Evolutionary conservation across 2,888 invertebrate species (phyloP).

Genomic region (Serripes groenlandicus): DNA sequence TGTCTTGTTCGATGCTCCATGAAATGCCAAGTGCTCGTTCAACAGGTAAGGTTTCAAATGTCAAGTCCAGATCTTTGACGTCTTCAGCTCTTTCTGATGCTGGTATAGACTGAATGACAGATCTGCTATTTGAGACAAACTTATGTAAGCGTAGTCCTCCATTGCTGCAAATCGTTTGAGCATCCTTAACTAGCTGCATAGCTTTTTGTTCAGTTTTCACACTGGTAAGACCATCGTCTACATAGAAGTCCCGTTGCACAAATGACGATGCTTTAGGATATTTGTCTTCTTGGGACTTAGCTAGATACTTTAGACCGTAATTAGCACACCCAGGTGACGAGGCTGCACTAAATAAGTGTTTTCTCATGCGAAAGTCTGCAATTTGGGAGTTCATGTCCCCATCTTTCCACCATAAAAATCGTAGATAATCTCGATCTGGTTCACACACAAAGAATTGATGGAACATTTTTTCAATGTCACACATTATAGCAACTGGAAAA

Average conservation of each 20-base stretch:
- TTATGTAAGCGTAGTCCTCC: constrained; percentile 57
- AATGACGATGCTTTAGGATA: constrained; percentile 12
- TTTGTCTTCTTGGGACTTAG: constrained; percentile 21
- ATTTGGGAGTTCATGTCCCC: background rate
- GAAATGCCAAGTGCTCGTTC: constrained; percentile 55
- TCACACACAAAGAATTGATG: background rate
- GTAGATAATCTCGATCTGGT: background rate
- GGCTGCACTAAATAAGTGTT: constrained; percentile 35
- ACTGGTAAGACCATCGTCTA: constrained; percentile 44
- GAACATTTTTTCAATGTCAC: background rate
- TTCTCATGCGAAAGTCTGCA: background rate
- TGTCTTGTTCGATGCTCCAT: constrained; percentile 61
- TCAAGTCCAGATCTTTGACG: constrained; percentile 16
- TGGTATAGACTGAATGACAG: constrained; percentile 44
- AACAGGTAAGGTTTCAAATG: constrained; percentile 31
- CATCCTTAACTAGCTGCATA: constrained; percentile 27
- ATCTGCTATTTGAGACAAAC: constrained; percentile 58
- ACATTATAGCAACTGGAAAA: background rate
- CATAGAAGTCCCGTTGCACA: constrained; percentile 34
- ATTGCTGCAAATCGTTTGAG: constrained; percentile 29
- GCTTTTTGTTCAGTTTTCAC: constrained; percentile 25
- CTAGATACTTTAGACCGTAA: constrained; percentile 27
- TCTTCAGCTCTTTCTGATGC: constrained; percentile 40
- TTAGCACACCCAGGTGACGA: constrained; percentile 65
- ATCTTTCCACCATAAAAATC: constrained; percentile 6